These are phyloP conservation scores for Xenopus petersii DNA, from an alignment of 2,797 vertebrate species.

Conservation along the genomic window DNA sequence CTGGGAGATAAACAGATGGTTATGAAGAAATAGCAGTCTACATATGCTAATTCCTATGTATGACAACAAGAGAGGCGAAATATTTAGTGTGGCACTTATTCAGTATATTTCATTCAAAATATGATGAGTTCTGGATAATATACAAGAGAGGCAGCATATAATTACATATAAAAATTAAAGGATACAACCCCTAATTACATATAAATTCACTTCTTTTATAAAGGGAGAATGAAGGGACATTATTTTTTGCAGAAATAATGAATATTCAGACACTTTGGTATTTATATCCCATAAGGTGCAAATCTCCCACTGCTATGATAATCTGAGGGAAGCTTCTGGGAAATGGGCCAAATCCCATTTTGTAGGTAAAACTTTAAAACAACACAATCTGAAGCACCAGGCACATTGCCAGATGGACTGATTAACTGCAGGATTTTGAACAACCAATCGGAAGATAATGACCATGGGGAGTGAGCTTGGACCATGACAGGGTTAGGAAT, in stretches of 20 bases:
- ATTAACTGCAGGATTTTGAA: too few relatives aligned
- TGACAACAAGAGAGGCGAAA: conserved; percentile 40
- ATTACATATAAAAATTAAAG: conserved; percentile 21
- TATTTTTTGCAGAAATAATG: neutral
- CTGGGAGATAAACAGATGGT: conserved; percentile 45
- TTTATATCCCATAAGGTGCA: too few relatives aligned
- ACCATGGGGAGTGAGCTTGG: too few relatives aligned
- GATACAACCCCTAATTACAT: conserved; percentile 12
- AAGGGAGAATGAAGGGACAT: neutral
- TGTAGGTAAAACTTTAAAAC: too few relatives aligned
- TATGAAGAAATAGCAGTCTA: conserved; percentile 29
- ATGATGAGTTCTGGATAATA: conserved; percentile 30
- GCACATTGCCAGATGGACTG: too few relatives aligned
- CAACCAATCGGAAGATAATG: too few relatives aligned
- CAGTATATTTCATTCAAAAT: conserved; percentile 39
- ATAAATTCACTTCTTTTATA: neutral
- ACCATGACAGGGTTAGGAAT: too few relatives aligned
- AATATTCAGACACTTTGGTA: too few relatives aligned
- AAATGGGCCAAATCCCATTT: too few relatives aligned
- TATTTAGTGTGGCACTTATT: conserved; percentile 37
- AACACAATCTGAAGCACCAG: too few relatives aligned
- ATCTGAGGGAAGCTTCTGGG: too few relatives aligned
- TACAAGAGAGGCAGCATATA: conserved; percentile 27
- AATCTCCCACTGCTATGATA: too few relatives aligned
- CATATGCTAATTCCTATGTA: conserved; percentile 46